Evolutionary conservation across 2,797 vertebrate genomes (phyloP).

Genomic region (Dryobates pubescens): DNA sequence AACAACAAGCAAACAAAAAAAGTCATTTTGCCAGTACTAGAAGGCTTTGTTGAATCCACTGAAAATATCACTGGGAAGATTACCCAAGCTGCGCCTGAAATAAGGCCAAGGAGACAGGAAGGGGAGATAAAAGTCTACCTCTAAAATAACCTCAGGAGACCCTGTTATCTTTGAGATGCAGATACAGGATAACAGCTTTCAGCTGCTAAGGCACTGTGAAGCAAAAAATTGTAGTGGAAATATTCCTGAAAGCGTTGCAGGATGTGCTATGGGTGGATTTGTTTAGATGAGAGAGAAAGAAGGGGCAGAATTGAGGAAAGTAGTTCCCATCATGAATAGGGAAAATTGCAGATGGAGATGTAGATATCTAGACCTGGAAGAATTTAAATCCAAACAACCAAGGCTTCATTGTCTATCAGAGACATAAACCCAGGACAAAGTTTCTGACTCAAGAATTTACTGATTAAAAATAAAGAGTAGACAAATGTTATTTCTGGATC

Average conservation of each 20-base stretch:
- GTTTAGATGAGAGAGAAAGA: not conserved
- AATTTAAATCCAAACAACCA: not conserved
- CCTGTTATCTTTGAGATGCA: not conserved
- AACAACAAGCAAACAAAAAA: too few relatives aligned
- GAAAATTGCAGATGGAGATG: not conserved
- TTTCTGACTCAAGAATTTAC: not conserved
- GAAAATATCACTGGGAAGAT: not conserved
- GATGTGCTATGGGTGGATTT: not conserved
- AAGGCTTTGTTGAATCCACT: not conserved
- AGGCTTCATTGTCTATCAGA: not conserved
- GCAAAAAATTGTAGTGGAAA: not conserved
- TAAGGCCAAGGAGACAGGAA: not conserved
- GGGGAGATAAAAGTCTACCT: not conserved
- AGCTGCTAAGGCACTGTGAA: not conserved
- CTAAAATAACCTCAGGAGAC: not conserved
- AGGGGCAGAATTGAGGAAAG: not conserved
- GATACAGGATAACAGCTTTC: not conserved
- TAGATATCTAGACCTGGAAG: not conserved
- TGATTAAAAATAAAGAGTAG: not conserved
- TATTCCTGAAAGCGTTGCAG: not conserved
- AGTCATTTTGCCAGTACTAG: not conserved
- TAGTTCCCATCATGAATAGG: not conserved
- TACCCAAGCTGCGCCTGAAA: not conserved
- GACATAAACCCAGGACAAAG: not conserved
- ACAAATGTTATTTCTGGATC: not conserved